A percentile compares a stretch with the other conserved stretches of the same genome.
Conservation (phyloP, 2,113 vertebrate species). For the Physeter macrocephalus region DNA sequence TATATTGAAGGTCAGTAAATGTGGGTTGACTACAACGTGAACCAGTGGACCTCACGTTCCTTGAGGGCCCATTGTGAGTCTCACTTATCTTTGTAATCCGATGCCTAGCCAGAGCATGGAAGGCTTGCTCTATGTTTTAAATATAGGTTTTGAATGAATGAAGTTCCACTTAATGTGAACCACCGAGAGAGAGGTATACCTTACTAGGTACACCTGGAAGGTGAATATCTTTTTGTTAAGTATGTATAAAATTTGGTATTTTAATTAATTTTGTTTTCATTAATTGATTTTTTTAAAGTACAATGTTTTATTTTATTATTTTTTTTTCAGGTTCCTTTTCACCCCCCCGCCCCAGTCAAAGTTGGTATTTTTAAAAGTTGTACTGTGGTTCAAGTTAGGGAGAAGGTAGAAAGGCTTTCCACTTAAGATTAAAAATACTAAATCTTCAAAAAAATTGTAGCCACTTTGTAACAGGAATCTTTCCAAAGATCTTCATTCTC, state of each 20-base stretch:
- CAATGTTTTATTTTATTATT: not conserved
- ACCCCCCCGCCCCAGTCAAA: not conserved
- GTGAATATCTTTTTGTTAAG: not conserved
- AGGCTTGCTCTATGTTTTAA: not conserved
- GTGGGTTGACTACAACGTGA: not conserved
- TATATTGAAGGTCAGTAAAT: not conserved
- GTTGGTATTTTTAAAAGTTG: not conserved
- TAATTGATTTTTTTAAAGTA: not conserved
- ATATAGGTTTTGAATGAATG: not conserved
- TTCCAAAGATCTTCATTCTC: not conserved
- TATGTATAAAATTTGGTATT: not conserved
- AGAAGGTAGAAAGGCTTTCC: not conserved
- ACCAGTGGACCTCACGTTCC: not conserved
- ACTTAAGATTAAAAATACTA: not conserved
- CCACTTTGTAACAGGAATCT: not conserved
- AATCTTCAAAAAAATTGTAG: slow-evolving; percentile 1
- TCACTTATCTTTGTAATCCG: not conserved
- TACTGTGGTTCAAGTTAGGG: slow-evolving; percentile 8
- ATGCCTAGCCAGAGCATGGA: not conserved
- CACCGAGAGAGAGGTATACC: not conserved
- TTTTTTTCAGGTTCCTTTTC: not conserved
- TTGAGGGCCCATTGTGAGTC: not conserved
- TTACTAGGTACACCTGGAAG: not conserved
- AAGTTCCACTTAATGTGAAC: not conserved
- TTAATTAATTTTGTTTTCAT: not conserved